phyloP scores from a whole-genome alignment of 2,797 vertebrate species.

The Knipowitschia caucasica region DNA sequence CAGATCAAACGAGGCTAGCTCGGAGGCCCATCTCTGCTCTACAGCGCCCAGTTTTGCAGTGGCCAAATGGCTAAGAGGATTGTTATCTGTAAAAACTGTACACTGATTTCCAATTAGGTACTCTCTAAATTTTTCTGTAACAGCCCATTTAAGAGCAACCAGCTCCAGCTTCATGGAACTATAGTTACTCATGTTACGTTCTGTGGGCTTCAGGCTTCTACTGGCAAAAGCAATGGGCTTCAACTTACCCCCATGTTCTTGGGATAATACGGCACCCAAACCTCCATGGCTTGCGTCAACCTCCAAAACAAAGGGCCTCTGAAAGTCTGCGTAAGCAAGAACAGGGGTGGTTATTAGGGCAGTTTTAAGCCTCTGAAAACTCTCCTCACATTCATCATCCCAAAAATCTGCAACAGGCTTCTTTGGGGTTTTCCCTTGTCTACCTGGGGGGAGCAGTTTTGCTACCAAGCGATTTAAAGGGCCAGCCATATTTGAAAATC shows the following conservation, averaged over 20 bases:
- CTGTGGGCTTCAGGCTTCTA: background rate
- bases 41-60: background rate
- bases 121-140: no score
- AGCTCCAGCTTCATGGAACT: background rate
- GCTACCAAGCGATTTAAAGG: background rate
- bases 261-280: no score
- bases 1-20: background rate
- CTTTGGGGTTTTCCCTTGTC: background rate
- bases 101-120: no score
- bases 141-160: no score
- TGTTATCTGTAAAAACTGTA: no score
- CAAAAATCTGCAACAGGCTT: background rate
- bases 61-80: background rate
- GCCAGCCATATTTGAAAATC: background rate
- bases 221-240: background rate
- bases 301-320: background rate
- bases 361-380: background rate
- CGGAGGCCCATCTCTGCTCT: background rate
- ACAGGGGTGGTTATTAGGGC: background rate
- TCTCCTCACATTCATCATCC: background rate
- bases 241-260: background rate
- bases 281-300: no score
- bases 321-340: background rate
- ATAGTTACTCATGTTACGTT: background rate
- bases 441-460: no score